Evolutionary conservation across 2,888 invertebrate genomes (phyloP).

Genomic region (Eupeodes luniger): DNA sequence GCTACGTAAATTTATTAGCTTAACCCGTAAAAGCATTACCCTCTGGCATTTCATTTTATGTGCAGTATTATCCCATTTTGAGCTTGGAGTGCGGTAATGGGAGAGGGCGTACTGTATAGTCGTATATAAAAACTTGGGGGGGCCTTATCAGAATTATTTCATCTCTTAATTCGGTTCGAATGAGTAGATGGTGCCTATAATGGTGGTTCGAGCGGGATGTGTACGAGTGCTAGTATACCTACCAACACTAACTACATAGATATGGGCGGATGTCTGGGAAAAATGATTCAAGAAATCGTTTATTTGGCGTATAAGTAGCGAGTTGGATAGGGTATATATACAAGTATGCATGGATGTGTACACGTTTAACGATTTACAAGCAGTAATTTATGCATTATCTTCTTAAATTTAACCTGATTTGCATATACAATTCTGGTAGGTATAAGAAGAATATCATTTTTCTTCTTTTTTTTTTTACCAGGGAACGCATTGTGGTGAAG

Average conservation of each 20-base stretch:
- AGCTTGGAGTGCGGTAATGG: too few relatives aligned
- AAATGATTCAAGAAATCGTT: constrained; percentile 62
- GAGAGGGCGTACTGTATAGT: neutral
- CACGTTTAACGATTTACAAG: constrained; percentile 59
- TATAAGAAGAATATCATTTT: neutral
- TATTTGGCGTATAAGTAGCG: constrained; percentile 44
- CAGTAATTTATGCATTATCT: constrained; percentile 69
- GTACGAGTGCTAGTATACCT: too few relatives aligned
- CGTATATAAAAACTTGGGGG: constrained; percentile 30
- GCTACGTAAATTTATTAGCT: constrained; percentile 71
- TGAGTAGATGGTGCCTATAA: constrained; percentile 61
- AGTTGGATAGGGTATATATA: neutral
- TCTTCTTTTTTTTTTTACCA: neutral
- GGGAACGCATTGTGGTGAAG: neutral
- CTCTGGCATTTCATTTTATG: constrained; percentile 73
- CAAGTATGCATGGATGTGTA: neutral
- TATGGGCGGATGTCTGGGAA: constrained; percentile 39
- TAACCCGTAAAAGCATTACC: constrained; percentile 70
- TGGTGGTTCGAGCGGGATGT: constrained; percentile 20
- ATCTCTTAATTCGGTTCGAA: constrained; percentile 75
- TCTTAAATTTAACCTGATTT: constrained; percentile 71
- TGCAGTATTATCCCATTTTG: constrained; percentile 58
- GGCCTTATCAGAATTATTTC: constrained; percentile 71
- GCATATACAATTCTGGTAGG: constrained; percentile 55
- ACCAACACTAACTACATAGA: neutral